Percentiles rank a stretch among this genome's conserved stretches.
These are phyloP conservation scores for Alca torda DNA, from an alignment of 2,797 vertebrate species.

Conservation along the genomic window DNA sequence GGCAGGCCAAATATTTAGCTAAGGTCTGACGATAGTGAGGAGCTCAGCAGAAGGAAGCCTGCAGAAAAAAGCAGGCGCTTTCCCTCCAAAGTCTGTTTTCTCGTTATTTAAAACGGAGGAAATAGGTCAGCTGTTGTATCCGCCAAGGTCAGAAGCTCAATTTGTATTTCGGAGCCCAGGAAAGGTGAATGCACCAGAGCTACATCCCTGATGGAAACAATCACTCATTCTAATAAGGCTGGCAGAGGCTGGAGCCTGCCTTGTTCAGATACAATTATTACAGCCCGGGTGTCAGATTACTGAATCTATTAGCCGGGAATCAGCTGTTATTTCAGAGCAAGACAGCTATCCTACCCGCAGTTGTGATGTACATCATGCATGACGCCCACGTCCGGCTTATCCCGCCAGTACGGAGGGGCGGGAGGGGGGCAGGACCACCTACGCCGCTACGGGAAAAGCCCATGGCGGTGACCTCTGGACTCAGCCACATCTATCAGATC, in stretches of 20 bases:
- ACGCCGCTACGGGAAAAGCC: neutral
- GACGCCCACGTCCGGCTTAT: neutral
- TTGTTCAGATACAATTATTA: conserved; percentile 72
- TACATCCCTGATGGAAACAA: conserved; percentile 66
- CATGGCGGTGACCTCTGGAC: neutral
- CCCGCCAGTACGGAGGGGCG: rapidly evolving
- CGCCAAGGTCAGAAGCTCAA: conserved; percentile 63
- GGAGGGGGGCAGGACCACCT: neutral
- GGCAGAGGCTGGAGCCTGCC: conserved; percentile 67
- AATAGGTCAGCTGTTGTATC: conserved; percentile 47
- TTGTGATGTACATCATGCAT: conserved; percentile 7
- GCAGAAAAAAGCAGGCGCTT: conserved; percentile 22
- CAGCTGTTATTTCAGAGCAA: conserved; percentile 47
- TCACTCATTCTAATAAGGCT: conserved; percentile 71
- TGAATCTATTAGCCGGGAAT: conserved; percentile 61
- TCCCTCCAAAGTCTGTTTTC: conserved; percentile 15
- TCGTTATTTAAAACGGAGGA: conserved; percentile 50
- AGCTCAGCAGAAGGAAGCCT: neutral
- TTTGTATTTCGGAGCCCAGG: conserved; percentile 54
- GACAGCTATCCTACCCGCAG: conserved; percentile 25
- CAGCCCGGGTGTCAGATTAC: conserved; percentile 65
- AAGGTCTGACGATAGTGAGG: neutral
- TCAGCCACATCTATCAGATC: neutral
- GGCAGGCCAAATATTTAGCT: conserved; percentile 35
- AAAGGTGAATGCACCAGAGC: conserved; percentile 58